phyloP scores from a whole-genome alignment of 2,888 invertebrate genomes.

The Cheiracanthium punctorium region DNA sequence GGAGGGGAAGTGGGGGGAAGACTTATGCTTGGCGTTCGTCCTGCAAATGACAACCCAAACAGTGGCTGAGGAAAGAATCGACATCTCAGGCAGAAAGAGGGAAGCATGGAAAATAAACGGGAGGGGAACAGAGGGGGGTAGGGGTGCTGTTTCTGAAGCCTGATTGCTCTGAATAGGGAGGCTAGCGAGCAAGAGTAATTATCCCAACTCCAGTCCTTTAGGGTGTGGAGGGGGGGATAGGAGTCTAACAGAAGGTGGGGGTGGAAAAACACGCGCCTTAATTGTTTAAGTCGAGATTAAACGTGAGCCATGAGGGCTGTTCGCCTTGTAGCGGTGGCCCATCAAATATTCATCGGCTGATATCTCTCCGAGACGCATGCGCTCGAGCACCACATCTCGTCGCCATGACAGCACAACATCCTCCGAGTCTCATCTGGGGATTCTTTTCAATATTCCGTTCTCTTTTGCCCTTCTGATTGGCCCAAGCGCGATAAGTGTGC shows the following conservation, averaged over 20 bases:
- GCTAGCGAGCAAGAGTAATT: conserved; percentile 12
- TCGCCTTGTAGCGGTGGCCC: conserved; percentile 28
- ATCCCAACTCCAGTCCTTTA: background rate
- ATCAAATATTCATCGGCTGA: conserved; percentile 49
- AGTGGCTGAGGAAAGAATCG: conserved; percentile 15
- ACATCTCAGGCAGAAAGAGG: background rate
- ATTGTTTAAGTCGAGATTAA: conserved; percentile 60
- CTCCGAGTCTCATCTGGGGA: conserved; percentile 34
- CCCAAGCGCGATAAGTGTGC: conserved; percentile 16
- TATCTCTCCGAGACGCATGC: conserved; percentile 29
- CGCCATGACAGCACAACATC: conserved; percentile 28
- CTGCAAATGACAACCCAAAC: conserved; percentile 2
- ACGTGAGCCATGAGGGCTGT: conserved; percentile 31
- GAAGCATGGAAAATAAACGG: background rate
- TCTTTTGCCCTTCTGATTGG: conserved; percentile 21
- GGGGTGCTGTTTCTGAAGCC: background rate
- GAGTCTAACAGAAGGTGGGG: background rate
- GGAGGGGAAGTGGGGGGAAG: background rate
- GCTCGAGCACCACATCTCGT: conserved; percentile 14
- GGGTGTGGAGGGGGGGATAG: background rate
- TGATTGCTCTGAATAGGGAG: conserved; percentile 17
- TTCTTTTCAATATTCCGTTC: conserved; percentile 55
- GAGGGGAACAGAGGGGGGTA: too few relatives aligned
- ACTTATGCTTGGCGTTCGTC: background rate
- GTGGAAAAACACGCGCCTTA: conserved; percentile 38